Base-by-base conservation (phyloP, 2,113 vertebrate genomes). In the Ptyas mucosa region DNA sequence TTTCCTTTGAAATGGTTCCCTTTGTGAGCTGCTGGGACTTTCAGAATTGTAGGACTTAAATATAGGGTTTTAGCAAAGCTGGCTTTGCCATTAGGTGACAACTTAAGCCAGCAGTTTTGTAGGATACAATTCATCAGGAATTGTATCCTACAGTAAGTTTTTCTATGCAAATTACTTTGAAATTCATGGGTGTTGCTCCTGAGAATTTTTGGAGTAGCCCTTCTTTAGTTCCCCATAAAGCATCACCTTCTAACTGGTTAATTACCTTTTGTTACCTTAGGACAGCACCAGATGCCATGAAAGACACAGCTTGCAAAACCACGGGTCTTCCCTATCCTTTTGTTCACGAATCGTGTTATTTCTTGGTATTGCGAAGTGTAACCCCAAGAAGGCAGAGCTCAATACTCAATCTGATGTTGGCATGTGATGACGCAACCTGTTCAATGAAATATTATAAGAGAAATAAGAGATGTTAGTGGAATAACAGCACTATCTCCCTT, bases 1-100 rank as follows among this genome's bases (percentile, higher is more conserved):
- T 58, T 85, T 95, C 91, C 89, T 96, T 91, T 94, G 52, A 93
- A 51, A 53, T 61, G 26, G 93, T 46, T 88, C 91, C 93, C 55
- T 89, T n/a, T 7, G 90, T 52, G 94, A 96, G 92, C 93, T 89
- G 95, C 29, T 0, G 8, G 55, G 39, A 92, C 46, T 0, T 39
- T 85, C 21, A 61, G 92, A 94, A 94, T 57, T 26, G 64, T n/a
- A 81, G 43, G 23, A 23, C 18, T 49, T 85, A 46, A 51, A 21
- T 23, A 39, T 11, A 24, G 8, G 43, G 34, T 89, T 55, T 57
- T 15, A 57, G 52, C 51, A 89, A 81, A 89, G 21, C 49, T 39
- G 15, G 51, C 57, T 61, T 88, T 88, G 29, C 55, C 61, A 51
- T 51, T 8, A 34, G 58, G 89, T 90, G 46, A 90, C 46, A 49